These are phyloP conservation scores for Pygmarrhopalites habei DNA, from an alignment of 1,140 invertebrate genomes.

Conservation along the genomic window DNA sequence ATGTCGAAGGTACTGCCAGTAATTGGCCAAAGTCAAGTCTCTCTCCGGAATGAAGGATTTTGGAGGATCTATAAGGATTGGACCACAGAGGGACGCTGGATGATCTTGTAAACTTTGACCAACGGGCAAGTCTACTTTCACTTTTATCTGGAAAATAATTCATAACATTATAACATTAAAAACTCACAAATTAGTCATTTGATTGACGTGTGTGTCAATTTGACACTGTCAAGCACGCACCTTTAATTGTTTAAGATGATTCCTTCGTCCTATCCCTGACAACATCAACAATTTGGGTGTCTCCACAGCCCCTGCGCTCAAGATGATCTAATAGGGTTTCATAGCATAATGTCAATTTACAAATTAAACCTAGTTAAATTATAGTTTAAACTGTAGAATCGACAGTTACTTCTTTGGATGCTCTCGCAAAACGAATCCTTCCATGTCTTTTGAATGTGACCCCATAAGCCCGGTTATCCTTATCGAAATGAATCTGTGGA, in stretches of 20 bases:
- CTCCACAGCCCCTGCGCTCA: constrained; percentile 23
- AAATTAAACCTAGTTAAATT: too few relatives aligned
- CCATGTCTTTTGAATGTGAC: constrained; percentile 12
- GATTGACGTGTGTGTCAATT: too few relatives aligned
- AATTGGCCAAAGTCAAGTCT: background rate
- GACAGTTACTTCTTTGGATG: constrained; percentile 14
- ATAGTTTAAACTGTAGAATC: too few relatives aligned
- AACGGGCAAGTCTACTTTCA: constrained; percentile 27
- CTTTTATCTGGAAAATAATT: constrained; percentile 24
- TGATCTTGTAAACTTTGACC: constrained; percentile 44
- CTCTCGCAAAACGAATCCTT: constrained; percentile 7
- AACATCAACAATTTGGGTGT: constrained; percentile 26
- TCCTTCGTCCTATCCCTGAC: constrained; percentile 19
- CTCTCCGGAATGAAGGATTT: constrained; percentile 5
- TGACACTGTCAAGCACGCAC: too few relatives aligned
- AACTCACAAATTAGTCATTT: too few relatives aligned
- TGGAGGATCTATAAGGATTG: constrained; percentile 10
- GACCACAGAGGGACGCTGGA: background rate
- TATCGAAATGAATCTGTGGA: constrained; percentile 4
- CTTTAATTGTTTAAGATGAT: constrained; percentile 16
- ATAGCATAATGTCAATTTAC: too few relatives aligned
- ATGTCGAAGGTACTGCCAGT: constrained; percentile 4
- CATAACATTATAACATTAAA: too few relatives aligned
- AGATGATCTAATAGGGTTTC: too few relatives aligned
- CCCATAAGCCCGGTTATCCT: constrained; percentile 12